Conservation (phyloP, 2,113 vertebrate genomes). For the Malaclemys terrapin region DNA sequence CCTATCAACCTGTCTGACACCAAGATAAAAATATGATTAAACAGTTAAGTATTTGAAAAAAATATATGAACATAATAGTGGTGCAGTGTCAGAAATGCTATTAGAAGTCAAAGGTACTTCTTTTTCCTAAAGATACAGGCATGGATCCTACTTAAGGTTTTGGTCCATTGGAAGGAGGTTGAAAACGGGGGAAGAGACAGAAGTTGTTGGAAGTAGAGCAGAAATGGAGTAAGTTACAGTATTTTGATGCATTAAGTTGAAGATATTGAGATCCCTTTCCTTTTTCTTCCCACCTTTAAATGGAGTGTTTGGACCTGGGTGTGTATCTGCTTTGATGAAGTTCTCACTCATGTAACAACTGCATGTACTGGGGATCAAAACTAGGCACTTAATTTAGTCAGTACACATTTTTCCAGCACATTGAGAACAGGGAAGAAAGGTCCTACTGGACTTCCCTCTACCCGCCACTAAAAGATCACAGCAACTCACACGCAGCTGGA, state of each 20-base stretch:
- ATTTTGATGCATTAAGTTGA: not conserved
- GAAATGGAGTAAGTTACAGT: not conserved
- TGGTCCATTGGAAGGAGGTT: not conserved
- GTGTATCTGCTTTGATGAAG: not conserved
- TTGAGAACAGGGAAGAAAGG: not conserved
- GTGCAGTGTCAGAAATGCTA: not conserved
- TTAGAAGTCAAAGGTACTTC: not conserved
- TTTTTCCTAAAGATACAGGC: not conserved
- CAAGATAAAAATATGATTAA: not conserved
- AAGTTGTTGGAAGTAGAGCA: not conserved
- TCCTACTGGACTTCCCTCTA: not conserved
- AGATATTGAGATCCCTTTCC: not conserved
- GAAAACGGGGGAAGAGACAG: not conserved
- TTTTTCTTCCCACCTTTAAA: not conserved
- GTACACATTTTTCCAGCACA: not conserved
- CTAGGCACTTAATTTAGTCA: not conserved
- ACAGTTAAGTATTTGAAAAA: fast-evolving
- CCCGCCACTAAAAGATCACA: not conserved
- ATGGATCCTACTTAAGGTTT: not conserved
- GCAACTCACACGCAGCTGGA: not conserved
- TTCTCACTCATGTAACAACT: fast-evolving
- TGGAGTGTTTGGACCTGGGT: not conserved
- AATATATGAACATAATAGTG: not conserved
- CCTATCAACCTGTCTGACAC: not conserved
- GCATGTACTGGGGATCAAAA: not conserved